These are phyloP conservation scores for Leptogaster cylindrica DNA, from an alignment of 2,888 invertebrate species.

Conservation along the genomic window DNA sequence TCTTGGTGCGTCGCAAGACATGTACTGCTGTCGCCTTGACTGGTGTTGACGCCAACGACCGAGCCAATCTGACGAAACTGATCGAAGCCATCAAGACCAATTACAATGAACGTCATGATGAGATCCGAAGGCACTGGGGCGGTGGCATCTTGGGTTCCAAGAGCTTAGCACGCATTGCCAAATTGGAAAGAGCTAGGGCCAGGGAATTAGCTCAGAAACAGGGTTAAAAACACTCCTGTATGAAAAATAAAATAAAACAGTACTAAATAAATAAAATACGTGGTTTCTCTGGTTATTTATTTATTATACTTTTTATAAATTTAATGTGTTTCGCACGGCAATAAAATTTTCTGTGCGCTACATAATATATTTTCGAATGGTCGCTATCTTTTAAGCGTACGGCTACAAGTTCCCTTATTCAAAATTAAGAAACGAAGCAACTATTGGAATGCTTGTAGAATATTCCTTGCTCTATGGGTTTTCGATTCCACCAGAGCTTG, in stretches of 20 bases:
- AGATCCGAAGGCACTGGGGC: constrained; percentile 98
- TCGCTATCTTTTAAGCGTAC: no score
- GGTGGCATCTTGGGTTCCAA: constrained; percentile 96
- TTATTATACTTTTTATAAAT: no score
- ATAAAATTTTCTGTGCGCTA: no score
- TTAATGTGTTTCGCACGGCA: no score
- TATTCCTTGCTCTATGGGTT: constrained; percentile 62
- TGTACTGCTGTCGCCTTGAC: constrained; percentile 89
- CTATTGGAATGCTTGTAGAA: constrained; percentile 58
- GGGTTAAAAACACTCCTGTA: no score
- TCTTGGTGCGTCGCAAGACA: constrained; percentile 94
- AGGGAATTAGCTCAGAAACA: constrained; percentile 95
- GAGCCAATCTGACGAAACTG: constrained; percentile 86
- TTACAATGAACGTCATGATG: constrained; percentile 98
- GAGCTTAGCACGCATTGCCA: constrained; percentile 93
- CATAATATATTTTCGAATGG: no score
- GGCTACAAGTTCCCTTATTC: no score
- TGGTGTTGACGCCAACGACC: constrained; percentile 86
- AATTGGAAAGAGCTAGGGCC: constrained; percentile 96
- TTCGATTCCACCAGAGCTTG: constrained; percentile 69
- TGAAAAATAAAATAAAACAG: no score
- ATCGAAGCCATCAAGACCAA: constrained; percentile 96
- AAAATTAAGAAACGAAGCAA: no score
- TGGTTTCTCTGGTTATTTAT: no score
- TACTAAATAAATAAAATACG: no score